Conservation (phyloP, 1,140 invertebrate genomes). For the Achroia grisella region DNA sequence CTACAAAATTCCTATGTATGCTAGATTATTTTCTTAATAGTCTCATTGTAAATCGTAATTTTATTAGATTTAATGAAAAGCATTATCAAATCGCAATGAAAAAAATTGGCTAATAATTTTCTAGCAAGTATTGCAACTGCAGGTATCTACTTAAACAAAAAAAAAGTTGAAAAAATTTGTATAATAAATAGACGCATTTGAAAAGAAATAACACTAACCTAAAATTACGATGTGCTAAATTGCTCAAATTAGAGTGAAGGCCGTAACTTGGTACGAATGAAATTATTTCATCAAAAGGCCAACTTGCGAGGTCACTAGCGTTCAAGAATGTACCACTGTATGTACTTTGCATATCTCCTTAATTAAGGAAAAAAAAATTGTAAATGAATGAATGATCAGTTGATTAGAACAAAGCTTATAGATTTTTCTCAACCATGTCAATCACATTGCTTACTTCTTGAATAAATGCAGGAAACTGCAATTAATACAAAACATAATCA, state of each 20-base stretch:
- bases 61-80: too few relatives aligned
- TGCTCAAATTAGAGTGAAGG: conserved; percentile 34
- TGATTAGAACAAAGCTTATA: too few relatives aligned
- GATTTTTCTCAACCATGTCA: neutral
- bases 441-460: neutral
- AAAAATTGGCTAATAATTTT: too few relatives aligned
- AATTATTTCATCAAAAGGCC: conserved; percentile 26
- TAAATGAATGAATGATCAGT: too few relatives aligned
- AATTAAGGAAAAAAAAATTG: neutral
- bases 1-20: too few relatives aligned
- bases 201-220: conserved; percentile 9
- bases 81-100: too few relatives aligned
- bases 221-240: conserved; percentile 28
- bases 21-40: too few relatives aligned
- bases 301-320: conserved; percentile 15
- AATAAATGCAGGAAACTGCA: neutral
- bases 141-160: neutral
- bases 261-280: conserved; percentile 20
- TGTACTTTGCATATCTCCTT: neutral
- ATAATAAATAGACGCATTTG: neutral
- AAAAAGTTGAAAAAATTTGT: neutral
- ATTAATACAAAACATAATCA: too few relatives aligned
- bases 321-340: neutral
- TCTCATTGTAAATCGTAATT: too few relatives aligned
- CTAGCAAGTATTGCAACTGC: neutral